Evolutionary conservation across 1,140 invertebrate genomes (phyloP), one percentile per base, ranked within the genome.

Genomic region (Drosophila bocki): DNA sequence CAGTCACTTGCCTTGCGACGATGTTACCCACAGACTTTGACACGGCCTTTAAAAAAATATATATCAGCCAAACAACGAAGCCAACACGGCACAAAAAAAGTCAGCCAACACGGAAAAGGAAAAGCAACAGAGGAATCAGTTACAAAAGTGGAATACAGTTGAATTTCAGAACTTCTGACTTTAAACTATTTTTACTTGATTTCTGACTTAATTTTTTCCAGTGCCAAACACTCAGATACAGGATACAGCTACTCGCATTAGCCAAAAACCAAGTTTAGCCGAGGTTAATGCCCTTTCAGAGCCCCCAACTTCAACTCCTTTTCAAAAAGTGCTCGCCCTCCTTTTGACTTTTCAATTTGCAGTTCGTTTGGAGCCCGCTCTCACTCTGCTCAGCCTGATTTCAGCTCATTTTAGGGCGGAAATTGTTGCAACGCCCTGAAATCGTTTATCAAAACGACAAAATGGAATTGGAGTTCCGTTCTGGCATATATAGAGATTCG

Each of bases 371-470:
- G 50, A 53, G 48, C 48, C 17, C 5, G 6, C 13, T 50, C 29
- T 19, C 35, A 15, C 57, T 63, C 42, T 32, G 58, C 45, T 32
- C 47, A 29, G 26, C 61, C 65, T 50, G 63, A 78, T 67, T 90
- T 75, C 59, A 65, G 58, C 76, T 91, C 82, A 80, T 82, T 91
- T 91, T 86, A 54, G 83, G 82, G 87, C 86, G 86, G 86, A 91
- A 91, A 91, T 91, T 91, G 86, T 91, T 91, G 86, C 86, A 91
- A 91, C 86, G 86, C 86, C 86, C 82, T 78, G 87, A 75, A 91
- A 91, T 91, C 86, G 86, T 91, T 91, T 91, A 91, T 91, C 86
- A 91, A 88, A 91, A 91, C 82, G 86, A 91, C 86, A 91, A 91
- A 88, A 91, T 91, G 86, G 86, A 90, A 90, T 90, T 85, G 85